Evolutionary conservation across 2,888 invertebrate species (phyloP).

Genomic region (Drosophila lutescens): DNA sequence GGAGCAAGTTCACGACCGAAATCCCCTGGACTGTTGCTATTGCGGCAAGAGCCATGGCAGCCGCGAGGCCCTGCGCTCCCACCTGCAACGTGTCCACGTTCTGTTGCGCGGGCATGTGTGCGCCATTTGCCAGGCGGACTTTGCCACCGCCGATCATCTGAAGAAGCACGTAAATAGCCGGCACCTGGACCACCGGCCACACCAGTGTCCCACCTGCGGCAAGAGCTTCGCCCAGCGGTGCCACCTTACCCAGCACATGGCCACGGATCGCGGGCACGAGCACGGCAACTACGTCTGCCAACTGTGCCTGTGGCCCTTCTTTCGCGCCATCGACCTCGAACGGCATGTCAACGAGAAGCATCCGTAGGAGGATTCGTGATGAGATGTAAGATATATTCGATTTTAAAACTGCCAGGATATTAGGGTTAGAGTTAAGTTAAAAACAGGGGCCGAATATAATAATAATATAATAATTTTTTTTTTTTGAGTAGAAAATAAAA

Average conservation of each 20-base stretch:
- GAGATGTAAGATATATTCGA: no score
- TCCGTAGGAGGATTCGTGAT: neutral
- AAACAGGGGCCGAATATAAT: no score
- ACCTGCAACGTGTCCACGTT: slow-evolving; percentile 62
- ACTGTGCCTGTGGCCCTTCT: slow-evolving; percentile 56
- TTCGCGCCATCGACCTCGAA: slow-evolving; percentile 55
- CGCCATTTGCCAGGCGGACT: slow-evolving; percentile 50
- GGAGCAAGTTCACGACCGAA: slow-evolving; percentile 47
- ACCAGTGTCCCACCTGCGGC: slow-evolving; percentile 55
- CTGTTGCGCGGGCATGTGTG: slow-evolving; percentile 60
- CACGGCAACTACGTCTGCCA: slow-evolving; percentile 34
- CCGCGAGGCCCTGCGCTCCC: slow-evolving; percentile 58
- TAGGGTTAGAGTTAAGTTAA: no score
- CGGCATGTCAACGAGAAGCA: slow-evolving; percentile 50
- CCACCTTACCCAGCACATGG: slow-evolving; percentile 54
- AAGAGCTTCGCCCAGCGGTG: slow-evolving; percentile 56
- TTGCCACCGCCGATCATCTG: slow-evolving; percentile 67
- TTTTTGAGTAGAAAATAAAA: no score
- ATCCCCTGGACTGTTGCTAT: slow-evolving; percentile 58
- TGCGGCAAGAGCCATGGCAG: slow-evolving; percentile 53
- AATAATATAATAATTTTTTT: no score
- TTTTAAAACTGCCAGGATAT: no score
- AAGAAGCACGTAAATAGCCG: slow-evolving; percentile 53
- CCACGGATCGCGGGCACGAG: slow-evolving; percentile 48
- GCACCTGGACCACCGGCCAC: slow-evolving; percentile 39